Evolutionary conservation across 2,113 vertebrate genomes (phyloP).

Genomic region (Grammomys dolichurus): DNA sequence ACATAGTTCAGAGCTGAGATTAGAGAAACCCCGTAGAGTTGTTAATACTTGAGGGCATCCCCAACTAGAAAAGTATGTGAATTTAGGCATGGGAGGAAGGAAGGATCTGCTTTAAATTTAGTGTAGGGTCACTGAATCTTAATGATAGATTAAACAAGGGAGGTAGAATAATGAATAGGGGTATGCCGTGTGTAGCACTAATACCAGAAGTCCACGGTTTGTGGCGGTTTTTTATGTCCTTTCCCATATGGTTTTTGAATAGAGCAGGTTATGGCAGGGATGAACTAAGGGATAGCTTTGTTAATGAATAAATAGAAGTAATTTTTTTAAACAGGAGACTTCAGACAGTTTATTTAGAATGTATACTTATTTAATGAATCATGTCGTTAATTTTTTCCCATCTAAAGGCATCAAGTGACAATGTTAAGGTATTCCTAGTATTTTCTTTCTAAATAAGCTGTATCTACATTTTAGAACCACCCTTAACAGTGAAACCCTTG

Average conservation of each 20-base stretch:
- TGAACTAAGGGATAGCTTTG: slow-evolving; percentile 91
- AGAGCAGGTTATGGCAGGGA: slow-evolving; percentile 91
- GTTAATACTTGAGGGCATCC: slow-evolving; percentile 93
- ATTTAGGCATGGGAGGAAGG: slow-evolving; percentile 94
- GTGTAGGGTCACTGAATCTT: slow-evolving; percentile 92
- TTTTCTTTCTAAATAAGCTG: slow-evolving; percentile 66
- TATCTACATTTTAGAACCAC: slow-evolving; percentile 61
- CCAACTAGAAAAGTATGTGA: slow-evolving; percentile 92
- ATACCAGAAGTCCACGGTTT: slow-evolving; percentile 91
- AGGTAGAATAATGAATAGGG: slow-evolving; percentile 91
- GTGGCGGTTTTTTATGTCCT: slow-evolving; percentile 91
- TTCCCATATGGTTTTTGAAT: slow-evolving; percentile 92
- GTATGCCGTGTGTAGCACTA: slow-evolving; percentile 91
- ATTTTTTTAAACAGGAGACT: slow-evolving; percentile 80
- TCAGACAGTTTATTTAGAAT: slow-evolving; percentile 75
- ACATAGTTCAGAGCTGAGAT: slow-evolving; percentile 92
- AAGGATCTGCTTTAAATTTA: slow-evolving; percentile 95
- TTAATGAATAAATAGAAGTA: slow-evolving; percentile 88
- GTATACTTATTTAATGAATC: slow-evolving; percentile 81
- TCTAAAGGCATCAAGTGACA: slow-evolving; percentile 53
- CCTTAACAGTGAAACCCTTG: slow-evolving; percentile 56
- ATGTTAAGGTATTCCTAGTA: slow-evolving; percentile 56
- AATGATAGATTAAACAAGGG: slow-evolving; percentile 94
- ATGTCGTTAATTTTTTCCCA: slow-evolving; percentile 56
- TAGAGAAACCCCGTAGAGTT: slow-evolving; percentile 93